A percentile compares a stretch with the other conserved stretches of the same genome.
phyloP scores from a whole-genome alignment of 2,113 vertebrate genomes.

The Fulica atra region DNA sequence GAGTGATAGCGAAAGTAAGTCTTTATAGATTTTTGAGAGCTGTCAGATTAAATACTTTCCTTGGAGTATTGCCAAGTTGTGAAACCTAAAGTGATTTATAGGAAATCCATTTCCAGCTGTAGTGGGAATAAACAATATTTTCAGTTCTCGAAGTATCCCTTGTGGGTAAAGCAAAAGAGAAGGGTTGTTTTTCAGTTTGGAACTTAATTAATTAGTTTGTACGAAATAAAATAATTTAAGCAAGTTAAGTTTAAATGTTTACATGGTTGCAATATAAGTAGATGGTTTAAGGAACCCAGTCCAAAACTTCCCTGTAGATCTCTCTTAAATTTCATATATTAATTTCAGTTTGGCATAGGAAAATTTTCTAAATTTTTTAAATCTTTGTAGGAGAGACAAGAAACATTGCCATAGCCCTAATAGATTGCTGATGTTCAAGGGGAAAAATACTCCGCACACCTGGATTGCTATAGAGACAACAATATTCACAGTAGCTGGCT shows the following conservation, averaged over 20 bases:
- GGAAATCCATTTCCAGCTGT: background rate
- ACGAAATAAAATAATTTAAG: background rate
- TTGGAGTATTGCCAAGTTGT: background rate
- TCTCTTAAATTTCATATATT: background rate
- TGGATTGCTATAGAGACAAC: background rate
- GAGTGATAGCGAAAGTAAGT: background rate
- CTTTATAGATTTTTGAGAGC: background rate
- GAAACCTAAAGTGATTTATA: background rate
- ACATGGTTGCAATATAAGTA: background rate
- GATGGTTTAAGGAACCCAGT: background rate
- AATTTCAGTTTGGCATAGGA: background rate
- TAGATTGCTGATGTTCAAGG: background rate
- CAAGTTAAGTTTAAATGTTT: background rate
- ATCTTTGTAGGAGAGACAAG: background rate
- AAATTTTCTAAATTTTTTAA: background rate
- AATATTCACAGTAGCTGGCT: background rate
- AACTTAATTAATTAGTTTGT: background rate
- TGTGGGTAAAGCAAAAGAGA: background rate
- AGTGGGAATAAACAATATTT: background rate
- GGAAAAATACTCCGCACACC: background rate
- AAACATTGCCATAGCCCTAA: background rate
- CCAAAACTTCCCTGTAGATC: background rate
- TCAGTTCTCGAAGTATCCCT: background rate
- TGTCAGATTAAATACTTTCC: background rate
- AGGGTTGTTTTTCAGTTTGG: background rate